Evolutionary conservation across 2,888 invertebrate genomes (phyloP).

Genomic region (Drosophila quinaria): DNA sequence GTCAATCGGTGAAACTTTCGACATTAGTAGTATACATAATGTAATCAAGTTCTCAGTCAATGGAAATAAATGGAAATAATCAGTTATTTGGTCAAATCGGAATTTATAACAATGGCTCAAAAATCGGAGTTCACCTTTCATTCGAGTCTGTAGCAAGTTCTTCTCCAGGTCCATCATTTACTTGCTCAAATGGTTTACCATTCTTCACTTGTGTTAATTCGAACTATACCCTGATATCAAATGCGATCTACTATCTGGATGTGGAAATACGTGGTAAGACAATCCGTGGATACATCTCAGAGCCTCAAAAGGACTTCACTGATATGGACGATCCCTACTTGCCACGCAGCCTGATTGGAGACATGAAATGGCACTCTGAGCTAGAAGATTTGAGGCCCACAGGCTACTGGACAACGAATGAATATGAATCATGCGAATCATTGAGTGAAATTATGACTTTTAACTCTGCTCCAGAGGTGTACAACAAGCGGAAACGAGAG

Average conservation of each 20-base stretch:
- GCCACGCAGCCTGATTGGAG: slow-evolving; percentile 8
- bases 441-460: not conserved
- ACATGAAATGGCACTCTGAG: slow-evolving; percentile 1
- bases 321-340: slow-evolving; percentile 1
- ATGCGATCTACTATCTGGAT: slow-evolving; percentile 28
- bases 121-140: slow-evolving; percentile 1
- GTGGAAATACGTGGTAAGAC: slow-evolving; percentile 14
- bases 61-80: not conserved
- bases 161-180: not conserved
- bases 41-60: not conserved
- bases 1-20: slow-evolving; percentile 2
- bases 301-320: slow-evolving; percentile 4
- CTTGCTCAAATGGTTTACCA: not conserved
- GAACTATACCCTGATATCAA: slow-evolving; percentile 11
- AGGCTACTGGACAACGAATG: not conserved
- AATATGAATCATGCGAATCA: slow-evolving; percentile 2
- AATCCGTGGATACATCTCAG: slow-evolving; percentile 18
- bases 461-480: slow-evolving; percentile 12
- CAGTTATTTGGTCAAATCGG: slow-evolving; percentile 15
- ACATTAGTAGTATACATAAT: slow-evolving; percentile 12
- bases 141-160: not conserved
- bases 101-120: slow-evolving; percentile 13
- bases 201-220: slow-evolving; percentile 3
- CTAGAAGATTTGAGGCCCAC: not conserved
- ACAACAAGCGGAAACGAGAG: not conserved